Percentiles rank a stretch among this genome's conserved stretches.
These are phyloP conservation scores for Ceratotherium simum DNA, from an alignment of 2,113 vertebrate species.

Conservation along the genomic window DNA sequence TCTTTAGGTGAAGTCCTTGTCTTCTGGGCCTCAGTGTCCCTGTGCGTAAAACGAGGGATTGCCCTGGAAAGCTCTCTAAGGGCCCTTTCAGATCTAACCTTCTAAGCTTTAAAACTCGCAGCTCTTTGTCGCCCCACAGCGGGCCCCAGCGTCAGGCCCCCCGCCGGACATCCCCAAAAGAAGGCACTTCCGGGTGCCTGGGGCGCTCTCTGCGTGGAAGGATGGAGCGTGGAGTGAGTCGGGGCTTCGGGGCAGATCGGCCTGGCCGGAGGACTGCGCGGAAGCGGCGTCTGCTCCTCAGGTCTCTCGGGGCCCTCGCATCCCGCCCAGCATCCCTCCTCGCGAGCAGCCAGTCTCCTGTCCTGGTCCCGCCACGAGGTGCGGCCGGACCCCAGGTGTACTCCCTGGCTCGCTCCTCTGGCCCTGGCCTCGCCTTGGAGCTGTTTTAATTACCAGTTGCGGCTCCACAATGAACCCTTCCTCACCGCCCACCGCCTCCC, in stretches of 20 bases:
- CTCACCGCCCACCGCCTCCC: accelerated
- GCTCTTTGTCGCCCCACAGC: not conserved
- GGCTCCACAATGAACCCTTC: not conserved
- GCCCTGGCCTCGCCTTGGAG: not conserved
- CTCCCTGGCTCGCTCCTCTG: not conserved
- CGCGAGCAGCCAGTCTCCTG: accelerated
- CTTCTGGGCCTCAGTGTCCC: not conserved
- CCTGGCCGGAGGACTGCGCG: accelerated
- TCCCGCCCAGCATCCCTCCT: accelerated
- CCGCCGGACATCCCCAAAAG: constrained; percentile 86
- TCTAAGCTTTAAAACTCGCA: not conserved
- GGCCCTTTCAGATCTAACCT: not conserved
- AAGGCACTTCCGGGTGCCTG: constrained; percentile 65
- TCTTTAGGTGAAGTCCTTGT: not conserved
- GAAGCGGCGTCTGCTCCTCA: accelerated
- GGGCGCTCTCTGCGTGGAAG: not conserved
- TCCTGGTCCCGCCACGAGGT: accelerated
- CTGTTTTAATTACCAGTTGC: not conserved
- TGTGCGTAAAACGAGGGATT: not conserved
- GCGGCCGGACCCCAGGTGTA: too few species aligned
- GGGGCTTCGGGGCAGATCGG: not conserved
- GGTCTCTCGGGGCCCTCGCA: accelerated
- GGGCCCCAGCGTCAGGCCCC: constrained; percentile 34
- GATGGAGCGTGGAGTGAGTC: too few species aligned
- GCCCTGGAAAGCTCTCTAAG: not conserved